Conservation (phyloP, 2,888 invertebrate species). For the Cryptosula pallasiana region DNA sequence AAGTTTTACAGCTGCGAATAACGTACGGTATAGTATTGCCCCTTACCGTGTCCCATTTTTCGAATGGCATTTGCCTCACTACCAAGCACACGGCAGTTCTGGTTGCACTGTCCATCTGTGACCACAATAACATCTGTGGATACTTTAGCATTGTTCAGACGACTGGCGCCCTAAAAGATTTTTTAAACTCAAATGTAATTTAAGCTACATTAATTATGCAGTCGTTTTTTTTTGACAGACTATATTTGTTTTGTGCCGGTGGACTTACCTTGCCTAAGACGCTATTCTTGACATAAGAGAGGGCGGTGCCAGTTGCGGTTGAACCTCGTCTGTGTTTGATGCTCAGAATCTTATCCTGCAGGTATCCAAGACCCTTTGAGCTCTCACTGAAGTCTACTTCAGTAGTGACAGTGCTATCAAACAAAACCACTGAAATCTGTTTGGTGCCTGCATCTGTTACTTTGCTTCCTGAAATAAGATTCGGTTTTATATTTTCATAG, state of each 20-base stretch:
- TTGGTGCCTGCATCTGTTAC: conserved; percentile 16
- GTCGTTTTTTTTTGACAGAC: too few species aligned
- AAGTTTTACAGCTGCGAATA: too few species aligned
- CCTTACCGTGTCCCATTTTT: conserved; percentile 18
- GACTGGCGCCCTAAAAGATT: neutral
- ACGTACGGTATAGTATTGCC: too few species aligned
- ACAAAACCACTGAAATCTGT: conserved; percentile 20
- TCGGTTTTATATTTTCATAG: too few species aligned
- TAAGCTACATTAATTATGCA: too few species aligned
- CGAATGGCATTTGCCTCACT: conserved; percentile 18
- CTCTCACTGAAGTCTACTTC: conserved; percentile 22
- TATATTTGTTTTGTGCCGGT: too few species aligned
- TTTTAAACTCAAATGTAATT: too few species aligned
- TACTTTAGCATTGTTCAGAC: conserved; percentile 3
- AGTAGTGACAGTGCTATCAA: neutral
- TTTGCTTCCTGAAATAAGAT: neutral
- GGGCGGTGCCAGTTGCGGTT: neutral
- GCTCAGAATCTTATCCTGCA: conserved; percentile 16
- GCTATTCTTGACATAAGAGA: conserved; percentile 10
- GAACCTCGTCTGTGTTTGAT: conserved; percentile 1
- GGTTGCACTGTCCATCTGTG: conserved; percentile 16
- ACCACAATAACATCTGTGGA: conserved; percentile 15
- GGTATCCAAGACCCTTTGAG: conserved; percentile 5
- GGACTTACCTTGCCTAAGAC: neutral
- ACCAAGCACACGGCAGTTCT: conserved; percentile 6